Conservation (phyloP, 1,140 invertebrate species). For the Conus ventricosus region DNA sequence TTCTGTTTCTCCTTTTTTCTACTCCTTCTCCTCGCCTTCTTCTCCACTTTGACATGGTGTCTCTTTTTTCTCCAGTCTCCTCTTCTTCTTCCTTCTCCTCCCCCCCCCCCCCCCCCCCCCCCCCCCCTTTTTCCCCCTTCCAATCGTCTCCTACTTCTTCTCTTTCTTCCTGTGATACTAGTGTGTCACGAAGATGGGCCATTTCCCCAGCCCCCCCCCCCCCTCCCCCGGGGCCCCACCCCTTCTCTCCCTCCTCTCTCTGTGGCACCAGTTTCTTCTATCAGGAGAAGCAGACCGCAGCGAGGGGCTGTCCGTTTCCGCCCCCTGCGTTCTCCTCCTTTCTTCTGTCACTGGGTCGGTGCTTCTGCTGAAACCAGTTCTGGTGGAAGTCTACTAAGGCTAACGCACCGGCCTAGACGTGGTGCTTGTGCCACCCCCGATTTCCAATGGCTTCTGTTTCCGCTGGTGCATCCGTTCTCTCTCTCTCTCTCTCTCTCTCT, state of each 20-base stretch:
- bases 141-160: not conserved
- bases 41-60: too few relatives aligned
- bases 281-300: not conserved
- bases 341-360: not conserved
- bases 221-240: too few relatives aligned
- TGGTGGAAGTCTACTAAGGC: too few relatives aligned
- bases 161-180: not conserved
- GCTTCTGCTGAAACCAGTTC: too few relatives aligned
- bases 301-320: not conserved
- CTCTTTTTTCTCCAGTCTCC: not conserved
- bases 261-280: not conserved
- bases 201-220: too few relatives aligned
- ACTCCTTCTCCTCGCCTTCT: too few relatives aligned
- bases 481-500: too few relatives aligned
- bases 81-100: not conserved
- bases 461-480: not conserved
- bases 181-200: too few relatives aligned
- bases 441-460: not conserved
- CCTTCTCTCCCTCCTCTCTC: slow-evolving; percentile 1
- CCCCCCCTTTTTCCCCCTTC: not conserved
- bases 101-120: slow-evolving; percentile 6
- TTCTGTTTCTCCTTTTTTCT: too few relatives aligned
- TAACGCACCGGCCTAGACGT: too few relatives aligned
- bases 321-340: not conserved
- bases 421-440: not conserved